Percentiles rank a stretch among this genome's conserved stretches.
These are phyloP conservation scores for Podotricha telesiphe DNA, from an alignment of 2,888 invertebrate genomes.

Conservation along the genomic window DNA sequence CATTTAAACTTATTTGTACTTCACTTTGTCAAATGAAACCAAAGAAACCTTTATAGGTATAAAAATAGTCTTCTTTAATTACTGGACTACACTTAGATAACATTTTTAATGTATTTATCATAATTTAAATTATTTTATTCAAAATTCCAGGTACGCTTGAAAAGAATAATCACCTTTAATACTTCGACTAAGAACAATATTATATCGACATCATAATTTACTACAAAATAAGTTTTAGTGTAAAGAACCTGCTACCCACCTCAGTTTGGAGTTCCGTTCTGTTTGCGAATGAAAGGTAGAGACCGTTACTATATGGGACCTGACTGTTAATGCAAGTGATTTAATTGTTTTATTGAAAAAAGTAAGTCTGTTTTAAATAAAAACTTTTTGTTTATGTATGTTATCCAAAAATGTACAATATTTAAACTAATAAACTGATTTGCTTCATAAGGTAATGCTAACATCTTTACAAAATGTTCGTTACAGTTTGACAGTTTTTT, in stretches of 20 bases:
- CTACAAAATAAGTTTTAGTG: slow-evolving; percentile 61
- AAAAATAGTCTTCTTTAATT: no score
- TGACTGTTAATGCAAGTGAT: slow-evolving; percentile 8
- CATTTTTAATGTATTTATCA: neutral
- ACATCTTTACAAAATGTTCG: no score
- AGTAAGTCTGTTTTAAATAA: no score
- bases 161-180: slow-evolving; percentile 54
- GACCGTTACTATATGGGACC: slow-evolving; percentile 19
- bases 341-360: neutral
- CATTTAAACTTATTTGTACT: no score
- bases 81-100: no score
- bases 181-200: slow-evolving; percentile 59
- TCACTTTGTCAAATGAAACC: no score
- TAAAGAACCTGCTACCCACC: slow-evolving; percentile 61
- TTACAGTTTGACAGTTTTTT: no score
- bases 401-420: no score
- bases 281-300: slow-evolving; percentile 41
- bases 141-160: slow-evolving; percentile 70
- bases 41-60: no score
- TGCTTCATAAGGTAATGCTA: no score
- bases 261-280: slow-evolving; percentile 47
- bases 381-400: no score
- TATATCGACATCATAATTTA: slow-evolving; percentile 58
- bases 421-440: no score
- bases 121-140: slow-evolving; percentile 26